Evolutionary conservation across 2,888 invertebrate species (phyloP).

Genomic region (Ennomos fuscantarius): DNA sequence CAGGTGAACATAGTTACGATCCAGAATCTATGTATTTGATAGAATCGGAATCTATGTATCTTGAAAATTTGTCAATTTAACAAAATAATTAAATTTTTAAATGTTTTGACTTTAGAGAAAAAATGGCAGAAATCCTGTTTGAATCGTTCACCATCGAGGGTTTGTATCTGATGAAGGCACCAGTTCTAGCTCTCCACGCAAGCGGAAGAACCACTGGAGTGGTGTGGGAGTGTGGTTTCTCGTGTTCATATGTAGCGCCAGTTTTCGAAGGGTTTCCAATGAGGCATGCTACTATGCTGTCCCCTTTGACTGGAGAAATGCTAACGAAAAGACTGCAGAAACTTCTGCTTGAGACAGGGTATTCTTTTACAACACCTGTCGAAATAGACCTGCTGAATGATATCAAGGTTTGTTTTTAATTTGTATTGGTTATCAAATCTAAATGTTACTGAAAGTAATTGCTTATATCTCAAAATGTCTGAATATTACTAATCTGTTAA

Average conservation of each 20-base stretch:
- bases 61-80: no score
- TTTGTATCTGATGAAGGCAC: slow-evolving; percentile 74
- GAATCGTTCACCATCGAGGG: slow-evolving; percentile 85
- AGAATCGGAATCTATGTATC: no score
- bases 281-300: slow-evolving; percentile 92
- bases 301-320: slow-evolving; percentile 94
- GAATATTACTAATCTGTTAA: no score
- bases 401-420: slow-evolving; percentile 95
- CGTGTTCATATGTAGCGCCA: slow-evolving; percentile 76
- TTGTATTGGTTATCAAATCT: slow-evolving; percentile 47
- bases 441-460: no score
- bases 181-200: slow-evolving; percentile 76
- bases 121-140: slow-evolving; percentile 79
- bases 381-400: slow-evolving; percentile 95
- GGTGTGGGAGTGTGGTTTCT: slow-evolving; percentile 79
- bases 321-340: slow-evolving; percentile 92
- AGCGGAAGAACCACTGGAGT: slow-evolving; percentile 82
- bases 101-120: slow-evolving; percentile 83
- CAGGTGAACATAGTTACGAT: no score
- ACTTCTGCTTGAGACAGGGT: slow-evolving; percentile 92
- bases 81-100: no score
- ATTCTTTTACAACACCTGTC: slow-evolving; percentile 94
- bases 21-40: no score
- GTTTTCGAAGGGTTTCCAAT: slow-evolving; percentile 89
- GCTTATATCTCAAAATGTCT: no score